Evolutionary conservation across 2,888 invertebrate genomes (phyloP), one percentile per base, ranked within the genome.

Genomic region (Idaea straminata): DNA sequence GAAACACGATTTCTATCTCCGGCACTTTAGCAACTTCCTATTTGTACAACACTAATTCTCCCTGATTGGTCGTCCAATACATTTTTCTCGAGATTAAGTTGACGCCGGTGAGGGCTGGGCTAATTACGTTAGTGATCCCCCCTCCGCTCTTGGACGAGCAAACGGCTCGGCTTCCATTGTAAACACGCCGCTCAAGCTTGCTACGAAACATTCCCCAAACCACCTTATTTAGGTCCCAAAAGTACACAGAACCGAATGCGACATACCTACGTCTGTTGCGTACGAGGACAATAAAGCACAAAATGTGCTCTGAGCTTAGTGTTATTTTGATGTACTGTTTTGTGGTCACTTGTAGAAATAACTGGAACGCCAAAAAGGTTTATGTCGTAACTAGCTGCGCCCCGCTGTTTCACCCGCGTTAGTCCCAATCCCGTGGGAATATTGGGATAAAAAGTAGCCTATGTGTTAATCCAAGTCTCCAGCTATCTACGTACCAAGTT

Each of bases 151-250:
- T 77, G 66, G 66, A 59, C 83, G 88, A 89, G 87, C 84, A 89
- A 90, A 91, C 91, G 86, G 87, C 86, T 88, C 87, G 82, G 84
- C 86, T 91, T 89, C 86, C 89, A 84, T 78, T 85, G 87, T 87
- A 91, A 91, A 91, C 90, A 92, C 16, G 87, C 79, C 83, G 84
- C 84, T 88, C 86, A 85, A 91, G 85, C 88, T 88, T 85, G 86
- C 83, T 80, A 82, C 86, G 86, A 89, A 91, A 91, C 89, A 90
- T 85, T 88, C 87, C 87, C 82, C 86, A 86, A 90, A 88, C 83
- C 86, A 85, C 88, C 87, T 89, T 88, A 90, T 87, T 87, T 84
- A 85, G 76, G 86, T 88, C 86, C 85, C 86, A 62, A 80, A 86
- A 86, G 87, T 85, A 86, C 85, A 85, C 82, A 71, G n/a, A n/a